phyloP scores from a whole-genome alignment of 2,888 invertebrate species.

The Philhelius pedissequus region DNA sequence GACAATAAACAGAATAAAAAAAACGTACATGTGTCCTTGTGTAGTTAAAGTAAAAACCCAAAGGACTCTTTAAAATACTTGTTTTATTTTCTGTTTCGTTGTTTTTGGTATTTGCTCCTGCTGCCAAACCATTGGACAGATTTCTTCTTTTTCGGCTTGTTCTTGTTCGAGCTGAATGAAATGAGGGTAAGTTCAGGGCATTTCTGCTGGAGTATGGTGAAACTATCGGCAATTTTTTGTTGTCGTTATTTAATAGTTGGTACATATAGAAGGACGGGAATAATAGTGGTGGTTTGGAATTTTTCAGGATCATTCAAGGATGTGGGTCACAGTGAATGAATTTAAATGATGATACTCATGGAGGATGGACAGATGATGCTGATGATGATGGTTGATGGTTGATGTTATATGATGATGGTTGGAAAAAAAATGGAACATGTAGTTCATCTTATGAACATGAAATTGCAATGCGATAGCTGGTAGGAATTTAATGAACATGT shows the following conservation, averaged over 20 bases:
- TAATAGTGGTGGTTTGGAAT: conserved; percentile 2
- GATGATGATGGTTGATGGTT: conserved; percentile 10
- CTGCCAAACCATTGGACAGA: conserved; percentile 16
- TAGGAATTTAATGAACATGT: conserved; percentile 21
- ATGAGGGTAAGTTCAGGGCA: conserved; percentile 45
- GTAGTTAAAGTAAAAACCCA: conserved; percentile 43
- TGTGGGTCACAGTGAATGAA: conserved; percentile 49
- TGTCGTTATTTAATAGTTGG: no score
- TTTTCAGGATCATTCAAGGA: conserved; percentile 15
- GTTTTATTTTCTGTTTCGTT: conserved; percentile 2
- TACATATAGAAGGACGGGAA: background rate
- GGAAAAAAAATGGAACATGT: background rate
- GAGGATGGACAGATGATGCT: background rate
- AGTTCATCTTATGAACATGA: background rate
- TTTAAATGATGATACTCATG: conserved; percentile 28
- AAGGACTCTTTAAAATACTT: conserved; percentile 23
- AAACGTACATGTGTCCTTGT: background rate
- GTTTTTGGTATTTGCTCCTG: background rate
- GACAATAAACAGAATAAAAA: background rate
- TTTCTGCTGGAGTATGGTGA: conserved; percentile 19
- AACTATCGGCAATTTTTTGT: background rate
- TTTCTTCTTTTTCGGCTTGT: background rate
- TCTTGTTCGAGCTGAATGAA: background rate
- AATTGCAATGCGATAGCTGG: background rate
- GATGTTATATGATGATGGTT: background rate